Evolutionary conservation across 2,113 vertebrate species (phyloP).

Genomic region (Sinocyclocheilus maitianheensis): DNA sequence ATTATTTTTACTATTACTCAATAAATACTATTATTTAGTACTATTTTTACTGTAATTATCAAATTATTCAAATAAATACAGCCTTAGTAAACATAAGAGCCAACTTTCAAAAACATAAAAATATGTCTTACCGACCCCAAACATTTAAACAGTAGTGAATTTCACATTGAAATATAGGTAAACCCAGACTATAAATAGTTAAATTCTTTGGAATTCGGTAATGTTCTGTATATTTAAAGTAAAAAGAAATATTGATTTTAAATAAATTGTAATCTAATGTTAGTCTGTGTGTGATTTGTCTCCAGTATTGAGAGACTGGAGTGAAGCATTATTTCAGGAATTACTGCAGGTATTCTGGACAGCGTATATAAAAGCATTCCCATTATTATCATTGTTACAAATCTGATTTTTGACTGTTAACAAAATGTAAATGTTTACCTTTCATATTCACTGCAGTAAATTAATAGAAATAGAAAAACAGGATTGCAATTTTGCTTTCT

Average conservation of each 20-base stretch:
- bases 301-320: conserved; percentile 1
- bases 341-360: not conserved
- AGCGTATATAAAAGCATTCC: not conserved
- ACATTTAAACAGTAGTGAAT: not conserved
- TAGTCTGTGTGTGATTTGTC: conserved; percentile 13
- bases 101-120: not conserved
- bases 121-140: not conserved
- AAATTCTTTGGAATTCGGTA: not conserved
- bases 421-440: not conserved
- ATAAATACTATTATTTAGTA: not conserved
- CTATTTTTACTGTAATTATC: not conserved
- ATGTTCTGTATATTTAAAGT: not conserved
- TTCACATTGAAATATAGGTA: not conserved
- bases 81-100: not conserved
- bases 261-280: conserved; percentile 27
- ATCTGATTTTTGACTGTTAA: not conserved
- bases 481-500: not conserved
- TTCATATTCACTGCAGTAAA: not conserved
- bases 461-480: not conserved
- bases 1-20: not conserved
- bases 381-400: not conserved
- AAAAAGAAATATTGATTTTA: conserved; percentile 5
- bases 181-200: not conserved
- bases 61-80: not conserved
- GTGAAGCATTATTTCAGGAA: conserved; percentile 1